Base-by-base conservation (phyloP, 2,888 invertebrate species). In the Capitulum mitella region DNA sequence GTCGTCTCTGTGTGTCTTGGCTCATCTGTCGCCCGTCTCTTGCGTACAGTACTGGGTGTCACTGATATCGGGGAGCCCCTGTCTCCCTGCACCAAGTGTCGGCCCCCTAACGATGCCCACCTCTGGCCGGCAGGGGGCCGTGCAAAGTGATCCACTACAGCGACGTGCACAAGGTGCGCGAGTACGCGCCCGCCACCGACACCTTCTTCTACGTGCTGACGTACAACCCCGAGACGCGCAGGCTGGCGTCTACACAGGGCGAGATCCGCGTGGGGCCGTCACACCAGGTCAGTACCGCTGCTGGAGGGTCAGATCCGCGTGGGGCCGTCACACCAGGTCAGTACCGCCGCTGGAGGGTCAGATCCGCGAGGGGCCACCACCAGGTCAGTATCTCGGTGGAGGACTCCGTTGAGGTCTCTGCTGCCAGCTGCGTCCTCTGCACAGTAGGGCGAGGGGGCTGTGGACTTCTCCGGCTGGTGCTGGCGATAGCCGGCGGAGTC, bases 281-380 rank as follows among this genome's bases (percentile, higher is more conserved):
- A 84, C 89, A 89, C 84, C 89, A 89, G 88, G 89, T 84, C 79
- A 77, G 81, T 75, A 2, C 85, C 43, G 43, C 22, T n/a, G n/a
- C n/a, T n/a, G n/a, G n/a, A 88, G 85, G 89, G 89, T 79, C 89
- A 89, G 84, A 89, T 89, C 82, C 86, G 89, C 84, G 88, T 89
- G 80, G 89, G 90, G 83, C 86, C 87, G 82, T 87, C 87, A 84
- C 89, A 89, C 84, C 89, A 89, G 88, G 89, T 84, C 79, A 77
- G 81, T 75, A 2, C 85, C 43, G 43, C 22, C n/a, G n/a, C n/a
- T n/a, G n/a, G n/a, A 88, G 85, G 89, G 89, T 79, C 89, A 89
- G 84, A 89, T 89, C 82, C 86, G 89, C 84, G 88, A 89, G 80
- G 89, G 90, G 83, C 86, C 87, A 82, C 87, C 87, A 89, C 84